Conservation (phyloP, 1,140 invertebrate genomes). For the Himalopsyche phryganea region DNA sequence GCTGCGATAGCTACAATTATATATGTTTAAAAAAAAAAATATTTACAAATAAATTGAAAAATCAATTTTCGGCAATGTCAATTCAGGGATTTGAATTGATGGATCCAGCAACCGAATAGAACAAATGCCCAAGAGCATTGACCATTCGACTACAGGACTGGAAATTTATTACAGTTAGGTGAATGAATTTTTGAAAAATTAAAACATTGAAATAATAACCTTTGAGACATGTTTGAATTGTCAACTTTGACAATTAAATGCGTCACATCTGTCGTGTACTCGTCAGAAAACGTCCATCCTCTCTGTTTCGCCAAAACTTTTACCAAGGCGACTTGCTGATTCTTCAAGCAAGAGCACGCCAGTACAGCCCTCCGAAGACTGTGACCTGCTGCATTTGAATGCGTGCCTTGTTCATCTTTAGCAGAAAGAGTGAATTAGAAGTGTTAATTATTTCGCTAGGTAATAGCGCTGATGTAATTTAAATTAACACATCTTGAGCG, state of each 20-base stretch:
- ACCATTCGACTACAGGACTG: neutral
- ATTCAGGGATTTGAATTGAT: no score
- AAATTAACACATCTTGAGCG: no score
- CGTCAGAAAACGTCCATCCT: slow-evolving; percentile 42
- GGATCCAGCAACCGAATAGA: no score
- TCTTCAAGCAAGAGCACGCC: slow-evolving; percentile 40
- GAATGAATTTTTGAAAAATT: neutral
- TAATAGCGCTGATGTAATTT: no score
- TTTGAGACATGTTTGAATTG: slow-evolving; percentile 44
- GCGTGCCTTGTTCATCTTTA: neutral
- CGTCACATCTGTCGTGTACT: slow-evolving; percentile 43
- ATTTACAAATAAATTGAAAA: no score
- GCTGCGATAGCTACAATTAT: no score
- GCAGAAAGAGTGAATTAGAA: neutral
- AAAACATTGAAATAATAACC: slow-evolving; percentile 39
- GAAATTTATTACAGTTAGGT: no score
- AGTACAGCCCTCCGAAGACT: no score
- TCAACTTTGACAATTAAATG: slow-evolving; percentile 47
- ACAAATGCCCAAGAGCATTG: no score
- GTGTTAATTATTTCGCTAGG: no score
- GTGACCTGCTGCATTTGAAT: neutral
- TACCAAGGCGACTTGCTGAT: slow-evolving; percentile 35
- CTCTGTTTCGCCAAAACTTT: slow-evolving; percentile 37
- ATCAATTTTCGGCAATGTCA: no score
- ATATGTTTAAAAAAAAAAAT: no score